Conservation (phyloP, 2,888 invertebrate genomes). For the Phortica okadai region DNA sequence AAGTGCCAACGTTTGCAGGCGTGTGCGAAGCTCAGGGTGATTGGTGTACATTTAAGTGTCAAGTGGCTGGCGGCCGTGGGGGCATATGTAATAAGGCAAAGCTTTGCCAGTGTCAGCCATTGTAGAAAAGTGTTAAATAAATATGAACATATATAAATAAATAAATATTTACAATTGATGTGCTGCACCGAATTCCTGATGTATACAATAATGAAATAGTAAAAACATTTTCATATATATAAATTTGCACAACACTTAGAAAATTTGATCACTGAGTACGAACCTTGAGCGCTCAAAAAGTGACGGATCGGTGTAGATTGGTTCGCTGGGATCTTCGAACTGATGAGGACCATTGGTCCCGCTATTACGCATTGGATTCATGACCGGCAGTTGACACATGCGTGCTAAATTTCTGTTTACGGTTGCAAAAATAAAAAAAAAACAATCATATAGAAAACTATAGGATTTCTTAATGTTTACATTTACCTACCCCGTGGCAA, state of each 20-base stretch:
- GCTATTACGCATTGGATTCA: conserved; percentile 77
- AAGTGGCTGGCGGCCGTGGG: conserved; percentile 65
- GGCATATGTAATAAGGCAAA: conserved; percentile 63
- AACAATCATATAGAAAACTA: conserved; percentile 17
- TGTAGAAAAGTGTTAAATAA: conserved; percentile 43
- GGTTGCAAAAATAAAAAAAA: conserved; percentile 28
- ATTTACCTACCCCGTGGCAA: conserved; percentile 79
- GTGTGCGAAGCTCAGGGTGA: conserved; percentile 63
- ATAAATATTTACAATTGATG: conserved; percentile 25
- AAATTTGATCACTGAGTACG: not conserved
- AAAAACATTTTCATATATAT: not conserved
- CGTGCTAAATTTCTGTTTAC: conserved; percentile 74
- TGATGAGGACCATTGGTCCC: conserved; percentile 74
- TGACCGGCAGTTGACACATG: conserved; percentile 77
- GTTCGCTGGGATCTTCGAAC: conserved; percentile 93
- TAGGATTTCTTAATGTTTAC: not conserved
- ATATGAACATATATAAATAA: not conserved
- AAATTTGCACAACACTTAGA: not conserved
- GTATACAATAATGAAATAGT: not conserved
- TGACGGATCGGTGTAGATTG: conserved; percentile 94
- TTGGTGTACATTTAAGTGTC: conserved; percentile 59
- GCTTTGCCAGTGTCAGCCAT: conserved; percentile 62
- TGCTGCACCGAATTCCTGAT: not conserved
- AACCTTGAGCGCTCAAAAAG: conserved; percentile 90
- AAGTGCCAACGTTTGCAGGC: conserved; percentile 52